Conservation (phyloP, 2,888 invertebrate species). For the Cephus pulcher region DNA sequence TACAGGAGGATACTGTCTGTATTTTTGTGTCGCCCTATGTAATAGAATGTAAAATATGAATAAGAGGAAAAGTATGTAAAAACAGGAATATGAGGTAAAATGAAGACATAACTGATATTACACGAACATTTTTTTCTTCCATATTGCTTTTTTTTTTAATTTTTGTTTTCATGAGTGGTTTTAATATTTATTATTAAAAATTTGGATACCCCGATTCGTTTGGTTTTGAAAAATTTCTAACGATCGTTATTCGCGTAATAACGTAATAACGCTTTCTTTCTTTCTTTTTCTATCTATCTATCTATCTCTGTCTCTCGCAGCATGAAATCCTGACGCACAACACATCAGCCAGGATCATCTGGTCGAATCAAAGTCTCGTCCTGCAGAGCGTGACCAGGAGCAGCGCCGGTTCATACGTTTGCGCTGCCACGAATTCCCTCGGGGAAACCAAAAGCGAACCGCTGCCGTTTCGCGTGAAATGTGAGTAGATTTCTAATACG, state of each 20-base stretch:
- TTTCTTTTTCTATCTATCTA: constrained; percentile 49
- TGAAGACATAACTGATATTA: neutral
- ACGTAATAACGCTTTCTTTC: constrained; percentile 10
- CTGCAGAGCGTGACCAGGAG: constrained; percentile 89
- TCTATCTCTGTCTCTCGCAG: constrained; percentile 68
- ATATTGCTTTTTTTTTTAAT: no score
- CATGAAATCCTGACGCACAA: constrained; percentile 85
- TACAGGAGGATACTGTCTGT: no score
- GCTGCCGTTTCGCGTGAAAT: constrained; percentile 86
- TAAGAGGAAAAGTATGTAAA: no score
- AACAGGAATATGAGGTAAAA: no score
- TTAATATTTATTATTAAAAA: neutral
- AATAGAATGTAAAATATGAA: no score
- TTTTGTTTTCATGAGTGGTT: no score
- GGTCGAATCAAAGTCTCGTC: constrained; percentile 92
- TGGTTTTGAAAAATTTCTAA: neutral
- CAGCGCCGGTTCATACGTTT: constrained; percentile 88
- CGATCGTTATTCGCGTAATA: neutral
- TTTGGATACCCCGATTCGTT: neutral
- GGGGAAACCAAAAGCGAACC: constrained; percentile 90
- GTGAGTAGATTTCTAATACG: constrained; percentile 71
- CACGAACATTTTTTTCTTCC: neutral
- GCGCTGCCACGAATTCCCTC: constrained; percentile 88
- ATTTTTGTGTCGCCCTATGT: no score
- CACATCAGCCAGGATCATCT: constrained; percentile 86